Evolutionary conservation across 2,888 invertebrate species (phyloP).

Genomic region (Opisthograptis luteolata): DNA sequence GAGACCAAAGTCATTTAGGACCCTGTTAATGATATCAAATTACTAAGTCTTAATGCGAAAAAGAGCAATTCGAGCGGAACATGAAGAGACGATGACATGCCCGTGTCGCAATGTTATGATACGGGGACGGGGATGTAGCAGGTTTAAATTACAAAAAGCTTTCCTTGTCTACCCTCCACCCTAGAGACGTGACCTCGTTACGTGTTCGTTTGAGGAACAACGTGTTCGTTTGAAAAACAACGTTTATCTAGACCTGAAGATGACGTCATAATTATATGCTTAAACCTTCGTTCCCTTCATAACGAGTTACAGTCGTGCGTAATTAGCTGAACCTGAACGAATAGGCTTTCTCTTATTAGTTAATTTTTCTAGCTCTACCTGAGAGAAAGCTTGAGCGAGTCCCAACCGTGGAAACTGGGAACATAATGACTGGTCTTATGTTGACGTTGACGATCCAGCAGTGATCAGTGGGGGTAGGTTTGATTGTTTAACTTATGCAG

Average conservation of each 20-base stretch:
- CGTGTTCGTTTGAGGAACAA: constrained; percentile 57
- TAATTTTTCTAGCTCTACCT: no score
- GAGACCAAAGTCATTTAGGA: constrained; percentile 10
- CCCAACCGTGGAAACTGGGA: no score
- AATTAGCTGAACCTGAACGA: background rate
- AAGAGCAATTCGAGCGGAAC: constrained; percentile 34
- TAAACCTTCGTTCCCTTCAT: constrained; percentile 1
- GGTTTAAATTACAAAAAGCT: constrained; percentile 64
- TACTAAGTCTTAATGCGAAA: constrained; percentile 30
- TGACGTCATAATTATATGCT: constrained; percentile 54
- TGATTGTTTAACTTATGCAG: no score
- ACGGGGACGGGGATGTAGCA: constrained; percentile 44
- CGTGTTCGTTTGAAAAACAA: constrained; percentile 58
- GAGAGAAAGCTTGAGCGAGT: no score
- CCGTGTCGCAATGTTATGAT: constrained; percentile 52
- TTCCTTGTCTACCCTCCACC: constrained; percentile 55
- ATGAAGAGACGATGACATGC: constrained; percentile 42
- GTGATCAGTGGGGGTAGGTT: no score
- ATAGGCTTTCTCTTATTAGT: background rate
- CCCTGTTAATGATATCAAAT: constrained; percentile 25
- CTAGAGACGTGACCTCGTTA: constrained; percentile 63
- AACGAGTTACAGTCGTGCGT: background rate
- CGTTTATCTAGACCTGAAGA: constrained; percentile 55
- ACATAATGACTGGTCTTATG: no score
- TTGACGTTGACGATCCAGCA: no score